Evolutionary conservation across 2,888 invertebrate genomes (phyloP).

Genomic region (Opisthograptis luteolata): DNA sequence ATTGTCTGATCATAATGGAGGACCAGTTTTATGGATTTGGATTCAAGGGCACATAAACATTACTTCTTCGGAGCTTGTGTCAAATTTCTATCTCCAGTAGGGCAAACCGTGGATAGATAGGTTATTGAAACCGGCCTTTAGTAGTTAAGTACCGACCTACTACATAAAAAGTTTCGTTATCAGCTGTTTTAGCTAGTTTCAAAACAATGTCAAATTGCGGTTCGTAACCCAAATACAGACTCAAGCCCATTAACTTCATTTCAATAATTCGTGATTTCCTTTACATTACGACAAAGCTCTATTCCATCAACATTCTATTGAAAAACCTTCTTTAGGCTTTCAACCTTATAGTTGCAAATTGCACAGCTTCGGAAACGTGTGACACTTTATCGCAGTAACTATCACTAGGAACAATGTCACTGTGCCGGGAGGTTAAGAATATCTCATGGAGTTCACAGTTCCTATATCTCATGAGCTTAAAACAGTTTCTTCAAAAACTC

Average conservation of each 20-base stretch:
- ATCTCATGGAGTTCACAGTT: conserved; percentile 12
- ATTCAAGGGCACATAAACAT: no score
- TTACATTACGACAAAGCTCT: conserved; percentile 43
- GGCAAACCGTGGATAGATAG: no score
- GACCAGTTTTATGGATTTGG: no score
- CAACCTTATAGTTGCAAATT: conserved; percentile 5
- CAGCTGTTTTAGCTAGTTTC: neutral
- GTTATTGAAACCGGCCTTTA: no score
- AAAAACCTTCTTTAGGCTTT: conserved; percentile 6
- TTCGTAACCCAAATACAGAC: conserved; percentile 31
- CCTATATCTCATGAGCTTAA: conserved; percentile 17
- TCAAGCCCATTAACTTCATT: conserved; percentile 48
- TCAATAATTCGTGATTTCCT: conserved; percentile 64
- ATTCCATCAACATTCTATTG: conserved; percentile 15
- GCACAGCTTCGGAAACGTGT: neutral
- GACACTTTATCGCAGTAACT: neutral
- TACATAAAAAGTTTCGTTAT: neutral
- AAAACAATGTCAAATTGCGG: conserved; percentile 4
- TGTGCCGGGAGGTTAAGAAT: conserved; percentile 10
- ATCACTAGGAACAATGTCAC: conserved; percentile 2
- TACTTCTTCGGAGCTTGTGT: no score
- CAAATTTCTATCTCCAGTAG: no score
- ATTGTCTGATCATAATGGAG: no score
- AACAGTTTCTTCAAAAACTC: no score
- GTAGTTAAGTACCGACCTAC: no score